Conservation (phyloP, 2,888 invertebrate species). For the Drosophila pegasa region DNA sequence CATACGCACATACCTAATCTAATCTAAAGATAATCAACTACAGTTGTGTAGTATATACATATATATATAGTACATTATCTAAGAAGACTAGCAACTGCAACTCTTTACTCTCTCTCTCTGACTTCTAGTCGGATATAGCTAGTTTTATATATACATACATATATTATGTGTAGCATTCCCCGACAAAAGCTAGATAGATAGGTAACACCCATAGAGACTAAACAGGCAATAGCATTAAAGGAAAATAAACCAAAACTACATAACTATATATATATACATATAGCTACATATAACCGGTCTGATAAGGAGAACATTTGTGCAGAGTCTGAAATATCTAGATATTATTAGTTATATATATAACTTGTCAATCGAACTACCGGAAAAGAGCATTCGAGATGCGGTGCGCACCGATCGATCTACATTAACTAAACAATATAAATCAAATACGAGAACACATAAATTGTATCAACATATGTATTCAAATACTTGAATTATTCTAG, state of each 20-base stretch:
- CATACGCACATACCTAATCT: constrained; percentile 12
- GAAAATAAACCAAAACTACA: constrained; percentile 5
- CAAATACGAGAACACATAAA: not conserved
- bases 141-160: constrained; percentile 23
- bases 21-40: constrained; percentile 42
- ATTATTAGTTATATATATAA: constrained; percentile 16
- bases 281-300: not conserved
- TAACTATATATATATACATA: constrained; percentile 6
- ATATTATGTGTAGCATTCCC: constrained; percentile 15
- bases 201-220: constrained; percentile 36
- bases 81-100: constrained; percentile 34
- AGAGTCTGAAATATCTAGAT: constrained; percentile 44
- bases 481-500: constrained; percentile 21
- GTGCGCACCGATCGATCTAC: constrained; percentile 42
- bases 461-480: constrained; percentile 3
- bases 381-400: constrained; percentile 56
- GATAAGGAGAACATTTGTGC: constrained; percentile 35
- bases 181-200: constrained; percentile 38
- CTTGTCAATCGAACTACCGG: constrained; percentile 33
- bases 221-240: constrained; percentile 13
- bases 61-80: constrained; percentile 11
- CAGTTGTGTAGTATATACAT: constrained; percentile 12
- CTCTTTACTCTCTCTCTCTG: too few relatives aligned
- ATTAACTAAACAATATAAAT: constrained; percentile 12
- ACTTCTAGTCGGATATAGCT: constrained; percentile 17